Conservation (phyloP, 2,888 invertebrate genomes). For the Digitonthophagus gazella region DNA sequence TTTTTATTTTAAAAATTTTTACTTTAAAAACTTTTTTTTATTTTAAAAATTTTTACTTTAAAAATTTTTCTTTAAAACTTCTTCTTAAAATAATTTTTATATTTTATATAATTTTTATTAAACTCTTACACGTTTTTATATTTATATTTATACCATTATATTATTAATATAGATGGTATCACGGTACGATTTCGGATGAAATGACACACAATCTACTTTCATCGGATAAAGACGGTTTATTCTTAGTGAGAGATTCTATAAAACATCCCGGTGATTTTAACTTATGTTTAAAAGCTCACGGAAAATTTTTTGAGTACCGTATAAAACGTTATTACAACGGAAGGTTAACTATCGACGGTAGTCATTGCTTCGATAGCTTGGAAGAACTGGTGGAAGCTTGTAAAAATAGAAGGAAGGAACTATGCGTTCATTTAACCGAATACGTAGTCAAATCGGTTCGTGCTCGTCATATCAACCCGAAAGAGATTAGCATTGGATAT, state of each 20-base stretch:
- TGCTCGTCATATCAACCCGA: neutral
- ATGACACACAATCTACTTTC: neutral
- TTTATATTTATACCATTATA: neutral
- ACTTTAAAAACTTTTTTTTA: too few species aligned
- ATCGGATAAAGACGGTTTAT: conserved; percentile 17
- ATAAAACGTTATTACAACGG: conserved; percentile 1
- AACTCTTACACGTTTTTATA: neutral
- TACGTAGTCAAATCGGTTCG: conserved; percentile 11
- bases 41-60: too few species aligned
- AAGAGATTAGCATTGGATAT: neutral
- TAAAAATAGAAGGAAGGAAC: neutral
- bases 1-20: too few species aligned
- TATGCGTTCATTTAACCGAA: neutral
- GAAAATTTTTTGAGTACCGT: neutral
- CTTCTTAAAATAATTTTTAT: neutral
- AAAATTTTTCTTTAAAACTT: too few species aligned
- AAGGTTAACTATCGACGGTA: neutral
- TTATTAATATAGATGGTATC: conserved; percentile 16
- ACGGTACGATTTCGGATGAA: conserved; percentile 9
- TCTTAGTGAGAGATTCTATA: conserved; percentile 19
- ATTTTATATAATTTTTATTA: neutral
- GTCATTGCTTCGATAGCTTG: neutral
- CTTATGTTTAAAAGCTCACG: neutral
- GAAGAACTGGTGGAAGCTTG: conserved; percentile 1
- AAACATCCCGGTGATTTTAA: conserved; percentile 12